phyloP scores from a whole-genome alignment of 2,113 vertebrate genomes.

The Centropus bengalensis region DNA sequence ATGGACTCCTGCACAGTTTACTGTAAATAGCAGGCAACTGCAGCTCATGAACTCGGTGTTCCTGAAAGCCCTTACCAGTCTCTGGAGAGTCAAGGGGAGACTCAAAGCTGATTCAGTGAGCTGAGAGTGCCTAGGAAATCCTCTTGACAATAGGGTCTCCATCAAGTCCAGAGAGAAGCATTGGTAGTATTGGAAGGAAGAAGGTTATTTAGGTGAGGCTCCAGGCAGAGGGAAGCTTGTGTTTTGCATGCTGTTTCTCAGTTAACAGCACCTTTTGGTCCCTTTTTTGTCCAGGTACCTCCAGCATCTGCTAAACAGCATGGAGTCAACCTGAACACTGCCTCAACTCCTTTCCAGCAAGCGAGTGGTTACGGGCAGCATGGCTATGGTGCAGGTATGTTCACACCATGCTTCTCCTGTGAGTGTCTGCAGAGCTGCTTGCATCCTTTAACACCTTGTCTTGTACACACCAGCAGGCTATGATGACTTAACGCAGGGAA shows the following conservation, averaged over 20 bases:
- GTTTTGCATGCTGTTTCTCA: accelerated
- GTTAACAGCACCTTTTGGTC: accelerated
- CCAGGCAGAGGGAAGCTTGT: background rate
- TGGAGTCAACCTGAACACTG: constrained; percentile 82
- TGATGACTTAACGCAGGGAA: constrained; percentile 92
- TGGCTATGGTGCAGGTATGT: constrained; percentile 69
- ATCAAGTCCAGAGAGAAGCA: background rate
- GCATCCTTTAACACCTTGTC: background rate
- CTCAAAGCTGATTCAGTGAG: background rate
- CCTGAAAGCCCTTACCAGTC: background rate
- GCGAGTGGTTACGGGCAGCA: constrained; percentile 90
- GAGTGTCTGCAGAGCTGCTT: accelerated
- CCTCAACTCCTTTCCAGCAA: constrained; percentile 89
- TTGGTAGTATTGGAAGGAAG: background rate
- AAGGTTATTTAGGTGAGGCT: background rate
- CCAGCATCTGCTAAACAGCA: constrained; percentile 92
- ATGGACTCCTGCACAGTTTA: background rate
- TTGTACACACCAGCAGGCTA: constrained; percentile 81
- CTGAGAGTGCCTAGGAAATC: background rate
- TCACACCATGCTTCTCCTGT: accelerated
- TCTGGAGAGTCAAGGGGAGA: background rate
- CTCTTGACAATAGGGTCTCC: background rate
- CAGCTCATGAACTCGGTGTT: background rate
- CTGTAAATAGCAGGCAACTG: background rate
- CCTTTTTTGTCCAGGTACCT: constrained; percentile 78